Evolutionary conservation across 2,797 vertebrate species (phyloP).

Genomic region (Clarias pachynema): DNA sequence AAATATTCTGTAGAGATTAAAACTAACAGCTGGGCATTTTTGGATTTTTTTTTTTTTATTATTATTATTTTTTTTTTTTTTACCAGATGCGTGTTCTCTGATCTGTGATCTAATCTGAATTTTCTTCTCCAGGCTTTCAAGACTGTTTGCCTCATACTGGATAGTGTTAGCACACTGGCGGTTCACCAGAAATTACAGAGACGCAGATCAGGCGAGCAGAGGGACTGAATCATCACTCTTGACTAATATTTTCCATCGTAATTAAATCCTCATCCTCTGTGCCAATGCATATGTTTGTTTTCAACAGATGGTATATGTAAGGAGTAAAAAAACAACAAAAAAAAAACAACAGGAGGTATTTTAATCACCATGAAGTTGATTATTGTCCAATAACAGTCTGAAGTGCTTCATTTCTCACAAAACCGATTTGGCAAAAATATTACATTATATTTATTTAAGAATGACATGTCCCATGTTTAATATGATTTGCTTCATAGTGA

Average conservation of each 20-base stretch:
- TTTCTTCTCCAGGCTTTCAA: not conserved
- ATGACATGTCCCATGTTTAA: not conserved
- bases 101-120: not conserved
- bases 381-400: not conserved
- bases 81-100: not conserved
- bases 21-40: not conserved
- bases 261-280: not conserved
- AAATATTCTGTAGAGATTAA: not conserved
- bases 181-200: not conserved
- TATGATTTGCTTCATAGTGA: not conserved
- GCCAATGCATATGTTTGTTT: not conserved
- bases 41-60: not conserved
- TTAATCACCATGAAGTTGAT: not conserved
- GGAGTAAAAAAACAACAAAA: not conserved
- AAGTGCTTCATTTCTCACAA: not conserved
- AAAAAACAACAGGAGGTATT: not conserved
- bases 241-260: not conserved
- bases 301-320: not conserved
- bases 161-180: not conserved
- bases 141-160: not conserved
- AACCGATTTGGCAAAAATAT: not conserved
- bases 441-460: not conserved
- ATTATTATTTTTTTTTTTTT: not conserved
- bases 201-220: not conserved
- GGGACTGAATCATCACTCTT: not conserved